A percentile compares a stretch with the other conserved stretches of the same genome.
Conservation (phyloP, 2,113 vertebrate species). For the Sminthopsis crassicaudata region DNA sequence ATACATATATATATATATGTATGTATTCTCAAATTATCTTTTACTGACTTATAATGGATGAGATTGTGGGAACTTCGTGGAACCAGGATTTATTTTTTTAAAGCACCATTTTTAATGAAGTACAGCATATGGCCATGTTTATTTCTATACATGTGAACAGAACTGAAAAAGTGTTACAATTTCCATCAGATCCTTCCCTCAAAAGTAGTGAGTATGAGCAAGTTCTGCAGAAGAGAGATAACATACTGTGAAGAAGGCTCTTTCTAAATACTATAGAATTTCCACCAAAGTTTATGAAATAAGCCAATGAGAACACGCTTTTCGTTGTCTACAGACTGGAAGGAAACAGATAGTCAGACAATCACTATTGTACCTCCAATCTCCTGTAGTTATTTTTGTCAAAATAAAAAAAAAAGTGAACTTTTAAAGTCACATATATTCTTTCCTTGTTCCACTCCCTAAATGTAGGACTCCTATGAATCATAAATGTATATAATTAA, state of each 20-base stretch:
- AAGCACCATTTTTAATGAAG: neutral
- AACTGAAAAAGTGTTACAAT: conserved; percentile 29
- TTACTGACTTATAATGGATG: neutral
- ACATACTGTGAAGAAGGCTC: neutral
- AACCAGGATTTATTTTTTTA: neutral
- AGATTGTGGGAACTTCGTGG: neutral
- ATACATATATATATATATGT: too few relatives aligned
- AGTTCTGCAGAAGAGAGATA: neutral
- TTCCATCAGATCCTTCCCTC: neutral
- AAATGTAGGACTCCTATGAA: neutral
- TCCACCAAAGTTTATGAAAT: neutral
- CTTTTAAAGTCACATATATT: neutral
- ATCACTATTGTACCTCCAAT: neutral
- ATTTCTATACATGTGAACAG: conserved; percentile 9
- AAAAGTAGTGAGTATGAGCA: neutral
- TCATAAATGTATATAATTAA: neutral
- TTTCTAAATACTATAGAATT: conserved; percentile 7
- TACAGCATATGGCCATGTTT: neutral
- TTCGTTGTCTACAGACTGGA: neutral
- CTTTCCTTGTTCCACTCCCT: neutral
- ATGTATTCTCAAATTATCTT: neutral
- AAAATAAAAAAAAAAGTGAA: neutral
- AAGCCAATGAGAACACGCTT: neutral
- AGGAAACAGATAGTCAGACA: neutral
- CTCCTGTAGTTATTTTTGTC: neutral